Percentiles rank a stretch among this genome's conserved stretches.
Evolutionary conservation across 2,888 invertebrate species (phyloP).

Genomic region (Aradus depressus): DNA sequence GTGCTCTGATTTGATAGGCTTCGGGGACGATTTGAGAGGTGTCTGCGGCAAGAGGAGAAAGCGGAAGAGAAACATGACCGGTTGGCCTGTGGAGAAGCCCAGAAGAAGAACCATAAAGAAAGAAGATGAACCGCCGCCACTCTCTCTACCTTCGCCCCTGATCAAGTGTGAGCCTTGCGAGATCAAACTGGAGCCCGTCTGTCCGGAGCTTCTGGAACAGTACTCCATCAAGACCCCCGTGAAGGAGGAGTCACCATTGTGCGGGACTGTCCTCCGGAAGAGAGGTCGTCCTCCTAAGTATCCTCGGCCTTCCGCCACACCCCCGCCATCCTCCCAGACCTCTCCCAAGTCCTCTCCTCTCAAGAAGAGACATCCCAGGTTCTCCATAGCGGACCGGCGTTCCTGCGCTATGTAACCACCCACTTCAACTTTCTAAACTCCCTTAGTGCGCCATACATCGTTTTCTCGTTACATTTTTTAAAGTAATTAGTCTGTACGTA

Average conservation of each 20-base stretch:
- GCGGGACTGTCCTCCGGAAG: background rate
- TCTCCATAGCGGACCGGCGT: background rate
- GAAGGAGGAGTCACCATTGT: background rate
- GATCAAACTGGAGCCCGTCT: slow-evolving; percentile 1
- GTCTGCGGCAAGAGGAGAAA: slow-evolving; percentile 42
- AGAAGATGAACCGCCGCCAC: slow-evolving; percentile 26
- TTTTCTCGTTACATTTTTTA: too few species aligned
- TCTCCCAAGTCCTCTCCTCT: background rate
- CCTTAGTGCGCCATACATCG: too few species aligned
- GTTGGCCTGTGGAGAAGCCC: slow-evolving; percentile 54
- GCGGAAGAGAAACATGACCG: slow-evolving; percentile 65
- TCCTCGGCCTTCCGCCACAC: background rate
- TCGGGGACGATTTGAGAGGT: slow-evolving; percentile 28
- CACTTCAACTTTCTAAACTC: too few species aligned
- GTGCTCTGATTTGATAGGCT: slow-evolving; percentile 29
- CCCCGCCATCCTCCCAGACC: slow-evolving; percentile 1
- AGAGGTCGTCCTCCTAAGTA: slow-evolving; percentile 12
- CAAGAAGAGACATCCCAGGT: slow-evolving; percentile 6
- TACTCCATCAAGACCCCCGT: background rate
- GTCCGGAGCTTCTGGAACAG: background rate
- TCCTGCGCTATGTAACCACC: too few species aligned
- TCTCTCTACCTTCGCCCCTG: background rate
- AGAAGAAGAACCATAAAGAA: slow-evolving; percentile 31
- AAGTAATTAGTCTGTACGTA: too few species aligned
- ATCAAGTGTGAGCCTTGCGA: slow-evolving; percentile 9